phyloP scores from a whole-genome alignment of 64 coral and sea anemone species.

The Dendronephthya gigantea region DNA sequence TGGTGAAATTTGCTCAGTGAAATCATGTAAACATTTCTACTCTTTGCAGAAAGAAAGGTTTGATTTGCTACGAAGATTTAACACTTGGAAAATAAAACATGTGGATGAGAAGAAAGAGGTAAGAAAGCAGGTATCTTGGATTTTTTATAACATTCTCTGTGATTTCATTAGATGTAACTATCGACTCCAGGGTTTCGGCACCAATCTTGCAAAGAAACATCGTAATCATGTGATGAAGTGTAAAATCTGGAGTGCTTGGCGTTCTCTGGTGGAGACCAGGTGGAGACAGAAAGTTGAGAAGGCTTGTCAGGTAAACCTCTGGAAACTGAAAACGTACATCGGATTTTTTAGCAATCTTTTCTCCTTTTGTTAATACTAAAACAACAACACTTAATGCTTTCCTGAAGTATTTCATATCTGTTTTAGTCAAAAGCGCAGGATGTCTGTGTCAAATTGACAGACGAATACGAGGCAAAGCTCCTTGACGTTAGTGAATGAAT shows the following conservation, averaged over 20 bases:
- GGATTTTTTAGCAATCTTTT: not conserved
- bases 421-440: constrained; percentile 79
- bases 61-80: constrained; percentile 66
- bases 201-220: constrained; percentile 73
- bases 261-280: constrained; percentile 74
- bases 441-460: constrained; percentile 83
- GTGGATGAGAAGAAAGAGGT: constrained; percentile 81
- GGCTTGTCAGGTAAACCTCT: constrained; percentile 78
- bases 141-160: too few species aligned
- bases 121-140: not conserved
- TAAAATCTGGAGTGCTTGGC: constrained; percentile 67
- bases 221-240: constrained; percentile 52
- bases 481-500: constrained; percentile 50
- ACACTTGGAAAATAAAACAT: constrained; percentile 74
- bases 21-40: not conserved
- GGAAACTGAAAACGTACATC: too few species aligned
- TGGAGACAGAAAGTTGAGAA: constrained; percentile 94
- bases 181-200: constrained; percentile 61
- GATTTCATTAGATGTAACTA: not conserved
- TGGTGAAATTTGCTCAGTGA: not conserved
- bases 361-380: not conserved
- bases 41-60: constrained; percentile 61
- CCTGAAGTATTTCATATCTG: not conserved
- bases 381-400: not conserved
- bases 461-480: constrained; percentile 77